Evolutionary conservation across 1,140 invertebrate genomes (phyloP), one percentile per base, ranked within the genome.

Genomic region (Charaxes varanes): DNA sequence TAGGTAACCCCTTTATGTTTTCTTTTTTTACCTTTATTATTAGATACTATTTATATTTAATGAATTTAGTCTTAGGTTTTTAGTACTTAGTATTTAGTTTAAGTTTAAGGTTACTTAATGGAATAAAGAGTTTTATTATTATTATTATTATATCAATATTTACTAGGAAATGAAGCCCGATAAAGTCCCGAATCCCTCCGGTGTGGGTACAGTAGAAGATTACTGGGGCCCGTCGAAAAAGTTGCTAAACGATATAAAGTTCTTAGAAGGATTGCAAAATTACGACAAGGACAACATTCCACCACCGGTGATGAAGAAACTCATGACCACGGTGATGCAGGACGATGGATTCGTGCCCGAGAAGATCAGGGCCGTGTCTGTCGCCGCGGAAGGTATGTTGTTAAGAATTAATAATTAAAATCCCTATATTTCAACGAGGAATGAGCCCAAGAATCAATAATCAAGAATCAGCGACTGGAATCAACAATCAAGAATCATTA

Each of bases 201-300:
- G 96, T 41, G 90, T 93, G 52, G 88, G 88, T 12, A 88, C 87
- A 0, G 73, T 92, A 0, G 95, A 98, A 44, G 97, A 99, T 70
- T 98, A 93, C 72, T 98, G 97, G 97, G 93, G 92, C 4, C 91
- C 94, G 0, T 96, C 95, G 0, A 93, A 98, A 62, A 93, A 93
- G 73, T 68, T 98, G 11, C 85, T 99, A 0, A 94, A 93, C 36
- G 97, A 98, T 58, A 92, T 95, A 53, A 95, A 93, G 61, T 98
- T 99, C 71, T 70, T 98, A 13, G 91, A 94, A 40, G 88, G 89
- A 12, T 74, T 98, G 7, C 87, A 95, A 10, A 89, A 92, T 48
- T 98, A 92, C 59, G 95, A 99, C 64, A 98, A 97, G 86, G 97
- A 97, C 65, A 92, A 96, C 67, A 94, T 99, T 65, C 88, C 93